Evolutionary conservation across 1,140 invertebrate genomes (phyloP), one percentile per base, ranked within the genome.

Genomic region (Geopemphigus sp.): DNA sequence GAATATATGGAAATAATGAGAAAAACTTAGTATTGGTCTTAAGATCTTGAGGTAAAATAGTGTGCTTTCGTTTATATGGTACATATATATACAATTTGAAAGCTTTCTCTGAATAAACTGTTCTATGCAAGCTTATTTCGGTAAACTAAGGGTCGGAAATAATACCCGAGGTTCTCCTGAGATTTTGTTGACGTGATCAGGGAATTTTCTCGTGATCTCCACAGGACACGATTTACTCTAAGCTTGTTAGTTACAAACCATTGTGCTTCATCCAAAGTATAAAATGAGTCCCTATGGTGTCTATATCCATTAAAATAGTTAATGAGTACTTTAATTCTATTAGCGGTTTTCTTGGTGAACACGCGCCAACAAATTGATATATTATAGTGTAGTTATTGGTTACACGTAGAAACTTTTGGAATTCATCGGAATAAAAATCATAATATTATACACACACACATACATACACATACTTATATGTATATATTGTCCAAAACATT

Each of bases 141-240:
- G 39, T 74, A 74, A 74, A 74, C 29, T 39, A 74, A 74, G 54
- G 72, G 29, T 74, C n/a, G 53, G 54, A 59, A 39, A 59, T 74
- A 56, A 74, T 45, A 17, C 53, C 24, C 12, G 2, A 74, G 72
- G 57, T 39, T 24, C 72, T 56, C 4, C 50, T 73, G 50, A 59
- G 29, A 57, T 74, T 56, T 59, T 6, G 29, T 39, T n/a, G 32
- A 22, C 26, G 19, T 3, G 24, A 4, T 19, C 26, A 22, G 53
- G 22, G 6, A 22, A 74, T 59, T 74, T 32, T 14, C 19, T 29
- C 32, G 11, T 39, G 29, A 74, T 74, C 53, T 57, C 19, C 39
- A 22, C 29, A 32, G 29, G 29, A 59, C 54, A 53, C n/a, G 17
- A 39, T 1, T 57, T 57, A 59, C 29, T 22, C 12, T 59, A 59